Evolutionary conservation across 2,888 invertebrate species (phyloP).

Genomic region (Thysanoteuthis rhombus): DNA sequence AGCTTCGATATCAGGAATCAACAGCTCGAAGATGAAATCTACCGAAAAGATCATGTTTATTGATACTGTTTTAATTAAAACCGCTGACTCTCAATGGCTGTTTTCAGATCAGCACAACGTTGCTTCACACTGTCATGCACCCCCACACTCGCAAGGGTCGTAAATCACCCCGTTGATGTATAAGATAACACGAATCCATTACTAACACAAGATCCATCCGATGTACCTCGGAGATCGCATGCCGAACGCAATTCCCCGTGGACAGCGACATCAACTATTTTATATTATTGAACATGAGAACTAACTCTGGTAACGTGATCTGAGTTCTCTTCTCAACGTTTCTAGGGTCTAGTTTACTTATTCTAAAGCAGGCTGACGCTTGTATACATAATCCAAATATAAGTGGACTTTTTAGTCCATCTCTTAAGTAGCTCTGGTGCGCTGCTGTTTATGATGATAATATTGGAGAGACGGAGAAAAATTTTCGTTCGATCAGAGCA

Average conservation of each 20-base stretch:
- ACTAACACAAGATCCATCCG: neutral
- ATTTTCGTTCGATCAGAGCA: too few relatives aligned
- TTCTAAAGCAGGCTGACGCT: neutral
- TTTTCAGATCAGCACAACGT: neutral
- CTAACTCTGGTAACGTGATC: neutral
- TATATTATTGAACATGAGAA: neutral
- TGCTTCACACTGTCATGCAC: neutral
- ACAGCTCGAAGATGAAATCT: neutral
- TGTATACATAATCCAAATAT: neutral
- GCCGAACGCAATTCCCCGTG: neutral
- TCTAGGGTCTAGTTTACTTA: neutral
- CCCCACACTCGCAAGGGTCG: neutral
- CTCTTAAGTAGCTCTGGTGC: too few relatives aligned
- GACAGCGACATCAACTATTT: neutral
- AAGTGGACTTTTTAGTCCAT: neutral
- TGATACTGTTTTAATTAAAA: neutral
- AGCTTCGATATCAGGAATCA: neutral
- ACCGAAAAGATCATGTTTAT: neutral
- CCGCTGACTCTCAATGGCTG: neutral
- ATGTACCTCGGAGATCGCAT: neutral
- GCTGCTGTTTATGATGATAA: neutral
- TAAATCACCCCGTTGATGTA: neutral
- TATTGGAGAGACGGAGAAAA: too few relatives aligned
- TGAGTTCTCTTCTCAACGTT: accelerated
- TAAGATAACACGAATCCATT: neutral